Evolutionary conservation across 2,113 vertebrate species (phyloP).

Genomic region (Cyanoderma ruficeps): DNA sequence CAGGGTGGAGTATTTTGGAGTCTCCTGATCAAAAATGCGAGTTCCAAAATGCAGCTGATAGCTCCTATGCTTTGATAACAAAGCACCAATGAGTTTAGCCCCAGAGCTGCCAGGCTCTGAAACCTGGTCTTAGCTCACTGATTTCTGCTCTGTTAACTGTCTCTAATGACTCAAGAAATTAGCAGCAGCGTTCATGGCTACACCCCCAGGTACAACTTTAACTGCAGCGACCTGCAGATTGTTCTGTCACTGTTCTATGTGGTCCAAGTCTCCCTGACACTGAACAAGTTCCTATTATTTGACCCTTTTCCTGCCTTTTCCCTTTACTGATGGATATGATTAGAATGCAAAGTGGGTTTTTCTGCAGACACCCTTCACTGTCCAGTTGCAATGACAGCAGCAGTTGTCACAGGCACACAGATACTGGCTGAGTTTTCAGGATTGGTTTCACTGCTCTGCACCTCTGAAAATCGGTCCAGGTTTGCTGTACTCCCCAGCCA

Average conservation of each 20-base stretch:
- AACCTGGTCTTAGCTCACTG: background rate
- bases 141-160: background rate
- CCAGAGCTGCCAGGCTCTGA: background rate
- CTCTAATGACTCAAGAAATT: background rate
- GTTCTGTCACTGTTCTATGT: background rate
- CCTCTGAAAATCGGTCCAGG: background rate
- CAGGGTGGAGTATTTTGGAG: background rate
- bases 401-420: background rate
- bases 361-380: background rate
- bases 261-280: background rate
- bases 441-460: background rate
- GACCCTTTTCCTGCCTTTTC: background rate
- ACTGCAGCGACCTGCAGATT: background rate
- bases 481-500: background rate
- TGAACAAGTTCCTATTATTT: background rate
- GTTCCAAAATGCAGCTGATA: background rate
- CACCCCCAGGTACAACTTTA: background rate
- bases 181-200: background rate
- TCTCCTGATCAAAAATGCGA: background rate
- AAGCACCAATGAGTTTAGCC: background rate
- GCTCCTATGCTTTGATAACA: fast-evolving
- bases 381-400: background rate
- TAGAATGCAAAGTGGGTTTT: background rate
- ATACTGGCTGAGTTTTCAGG: background rate
- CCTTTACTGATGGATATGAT: background rate